phyloP scores from a whole-genome alignment of 2,113 vertebrate genomes.

The Apodemus sylvaticus region DNA sequence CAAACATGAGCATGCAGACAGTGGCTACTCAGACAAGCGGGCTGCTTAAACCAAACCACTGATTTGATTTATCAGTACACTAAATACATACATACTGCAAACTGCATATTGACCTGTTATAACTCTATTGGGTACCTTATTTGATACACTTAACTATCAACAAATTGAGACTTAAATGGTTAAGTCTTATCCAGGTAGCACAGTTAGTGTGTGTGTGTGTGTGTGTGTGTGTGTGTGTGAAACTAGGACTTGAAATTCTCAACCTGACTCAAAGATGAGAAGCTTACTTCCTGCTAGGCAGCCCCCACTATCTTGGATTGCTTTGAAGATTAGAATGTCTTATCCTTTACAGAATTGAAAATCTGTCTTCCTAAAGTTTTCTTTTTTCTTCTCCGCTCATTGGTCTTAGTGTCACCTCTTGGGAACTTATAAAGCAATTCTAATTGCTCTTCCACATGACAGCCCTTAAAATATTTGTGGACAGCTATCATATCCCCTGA shows the following conservation, averaged over 20 bases:
- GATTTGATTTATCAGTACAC: not conserved
- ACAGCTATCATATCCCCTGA: constrained; percentile 30
- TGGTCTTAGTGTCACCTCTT: constrained; percentile 49
- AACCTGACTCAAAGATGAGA: not conserved
- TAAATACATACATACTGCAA: not conserved
- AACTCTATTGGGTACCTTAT: not conserved
- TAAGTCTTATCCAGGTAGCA: not conserved
- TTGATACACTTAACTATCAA: not conserved
- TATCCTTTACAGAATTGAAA: constrained; percentile 51
- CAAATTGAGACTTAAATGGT: not conserved
- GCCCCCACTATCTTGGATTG: not conserved
- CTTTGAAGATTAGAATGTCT: constrained; percentile 43
- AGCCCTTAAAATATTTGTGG: constrained; percentile 65
- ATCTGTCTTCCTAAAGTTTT: constrained; percentile 44
- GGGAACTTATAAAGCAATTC: constrained; percentile 43
- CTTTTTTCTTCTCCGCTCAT: not conserved
- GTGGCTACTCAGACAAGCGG: not conserved
- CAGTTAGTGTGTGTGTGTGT: not conserved
- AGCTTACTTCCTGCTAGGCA: not conserved
- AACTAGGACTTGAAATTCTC: not conserved
- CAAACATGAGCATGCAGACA: not conserved
- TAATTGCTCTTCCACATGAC: constrained; percentile 61
- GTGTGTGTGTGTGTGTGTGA: too few species aligned
- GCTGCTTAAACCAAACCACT: not conserved
- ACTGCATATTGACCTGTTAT: not conserved